Evolutionary conservation across 2,797 vertebrate species (phyloP).

Genomic region (Rhynchonycteris naso): DNA sequence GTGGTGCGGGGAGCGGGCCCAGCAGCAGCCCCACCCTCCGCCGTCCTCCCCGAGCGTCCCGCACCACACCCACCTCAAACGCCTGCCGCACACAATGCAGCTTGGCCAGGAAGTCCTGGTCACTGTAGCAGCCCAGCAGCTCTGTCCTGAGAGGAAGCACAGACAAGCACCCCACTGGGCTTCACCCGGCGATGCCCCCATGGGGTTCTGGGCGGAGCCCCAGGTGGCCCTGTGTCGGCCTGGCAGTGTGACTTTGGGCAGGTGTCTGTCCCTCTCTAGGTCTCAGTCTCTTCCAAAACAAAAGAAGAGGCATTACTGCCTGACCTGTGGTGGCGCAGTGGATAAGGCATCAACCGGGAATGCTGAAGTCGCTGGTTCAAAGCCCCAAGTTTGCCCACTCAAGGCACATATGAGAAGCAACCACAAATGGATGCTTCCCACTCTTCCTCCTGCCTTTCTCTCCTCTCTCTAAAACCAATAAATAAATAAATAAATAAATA

Average conservation of each 20-base stretch:
- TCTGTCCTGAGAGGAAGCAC: conserved; percentile 90
- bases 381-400: too few relatives aligned
- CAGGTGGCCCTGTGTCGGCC: neutral
- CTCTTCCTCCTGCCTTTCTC: too few relatives aligned
- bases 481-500: neutral
- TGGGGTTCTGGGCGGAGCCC: neutral
- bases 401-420: too few relatives aligned
- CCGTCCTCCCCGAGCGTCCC: neutral
- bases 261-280: neutral
- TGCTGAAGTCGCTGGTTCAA: too few relatives aligned
- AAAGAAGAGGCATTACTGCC: neutral
- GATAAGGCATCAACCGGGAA: too few relatives aligned
- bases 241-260: neutral
- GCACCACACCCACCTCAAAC: conserved; percentile 90
- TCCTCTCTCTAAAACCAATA: too few relatives aligned
- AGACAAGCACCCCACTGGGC: neutral
- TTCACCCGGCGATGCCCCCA: rapidly evolving
- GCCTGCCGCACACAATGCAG: conserved; percentile 97
- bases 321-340: too few relatives aligned
- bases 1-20: neutral
- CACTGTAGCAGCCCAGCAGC: conserved; percentile 95
- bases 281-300: too few relatives aligned
- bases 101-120: conserved; percentile 97
- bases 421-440: too few relatives aligned
- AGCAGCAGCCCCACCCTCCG: neutral